Base-by-base conservation (phyloP, 2,113 vertebrate genomes). In the Rana temporaria region DNA sequence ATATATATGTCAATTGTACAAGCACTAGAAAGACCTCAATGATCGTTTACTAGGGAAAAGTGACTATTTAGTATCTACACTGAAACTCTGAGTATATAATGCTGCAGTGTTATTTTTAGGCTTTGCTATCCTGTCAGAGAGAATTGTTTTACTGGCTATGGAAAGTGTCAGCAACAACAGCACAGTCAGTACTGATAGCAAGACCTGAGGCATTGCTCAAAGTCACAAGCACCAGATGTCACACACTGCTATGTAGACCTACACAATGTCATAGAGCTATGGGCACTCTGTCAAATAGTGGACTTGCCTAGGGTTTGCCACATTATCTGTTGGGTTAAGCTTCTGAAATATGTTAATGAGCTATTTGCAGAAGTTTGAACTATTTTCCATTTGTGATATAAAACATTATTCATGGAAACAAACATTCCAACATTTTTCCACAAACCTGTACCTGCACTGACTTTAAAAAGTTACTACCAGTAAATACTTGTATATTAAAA, bases 151-250 rank as follows among this genome's bases (percentile, higher is more conserved):
- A 75, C 53, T 67, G 71, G 80, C 63, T 63, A 82, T 68, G 34
- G 80, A 59, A 82, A 75, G 80, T 82, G 80, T 66, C 71, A 67
- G 80, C 63, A 82, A 55, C 56, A 56, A 66, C 15, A 30, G 72
- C 81, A 79, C 52, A 26, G 55, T 63, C 68, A n/a, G 30, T 2
- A 65, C 11, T 63, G 34, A 32, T 1, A 60, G 72, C 1, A 0
- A n/a, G 52, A 56, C 79, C 77, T 0, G 2, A 1, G 52, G 34
- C 69, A 52, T 42, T 0, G 0, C 69, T 70, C 34, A 7, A 63
- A 85, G 77, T 65, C 55, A 83, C 20, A 72, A 71, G 74, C 26
- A 26, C 17, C 72, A 52, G 48, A 70, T 75, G 74, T 65, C 38
- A 84, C 68, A 17, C 34, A 79, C 20, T 53, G 18, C 81, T 79